Evolutionary conservation across 2,113 vertebrate species (phyloP), one percentile per base, ranked within the genome.

Genomic region (Pollimyrus isidori): DNA sequence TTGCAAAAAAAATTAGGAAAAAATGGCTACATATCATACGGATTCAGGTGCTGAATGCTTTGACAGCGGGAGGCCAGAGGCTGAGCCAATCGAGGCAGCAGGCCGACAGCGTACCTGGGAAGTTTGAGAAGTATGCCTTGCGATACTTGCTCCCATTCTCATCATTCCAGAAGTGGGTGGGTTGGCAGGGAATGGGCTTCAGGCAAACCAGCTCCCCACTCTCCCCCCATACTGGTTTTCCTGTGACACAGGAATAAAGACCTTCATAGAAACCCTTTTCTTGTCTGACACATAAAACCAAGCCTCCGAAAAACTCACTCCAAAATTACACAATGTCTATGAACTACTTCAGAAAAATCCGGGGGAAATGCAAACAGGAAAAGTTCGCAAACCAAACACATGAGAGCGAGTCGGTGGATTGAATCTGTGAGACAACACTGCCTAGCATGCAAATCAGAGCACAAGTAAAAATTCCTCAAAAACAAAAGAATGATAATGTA

Each of bases 121-220:
- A 99, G 89, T 95, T 96, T 56, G 98, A 97, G 92, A 99, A 99
- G 93, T 99, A 99, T 0, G 98, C 98, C 91, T 99, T 99, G 91
- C 96, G 93, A 92, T 99, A 99, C 93, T 99, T 99, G 96, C 50
- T 97, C 1, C 97, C 96, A 0, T 96, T 97, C 89, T 99, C 98
- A 0, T 99, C 98, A 0, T 98, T 99, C 98, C 98, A 99, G 95
- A 99, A 99, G 93, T 97, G 96, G 0, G 97, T 99, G 87, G 98
- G 98, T 92, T 99, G 98, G 88, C 97, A 98, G 56, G 98, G 98
- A 30, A 99, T 93, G 0, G 98, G 98, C 92, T 97, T 97, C 87
- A 96, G 96, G 90, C 98, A 99, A 88, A 99, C 98, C 90, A 99
- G 95, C 95, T 99, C 98, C 0, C 98, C 98, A 0, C 98, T 99